Conservation (phyloP, 2,888 invertebrate genomes). For the Autographa gamma region DNA sequence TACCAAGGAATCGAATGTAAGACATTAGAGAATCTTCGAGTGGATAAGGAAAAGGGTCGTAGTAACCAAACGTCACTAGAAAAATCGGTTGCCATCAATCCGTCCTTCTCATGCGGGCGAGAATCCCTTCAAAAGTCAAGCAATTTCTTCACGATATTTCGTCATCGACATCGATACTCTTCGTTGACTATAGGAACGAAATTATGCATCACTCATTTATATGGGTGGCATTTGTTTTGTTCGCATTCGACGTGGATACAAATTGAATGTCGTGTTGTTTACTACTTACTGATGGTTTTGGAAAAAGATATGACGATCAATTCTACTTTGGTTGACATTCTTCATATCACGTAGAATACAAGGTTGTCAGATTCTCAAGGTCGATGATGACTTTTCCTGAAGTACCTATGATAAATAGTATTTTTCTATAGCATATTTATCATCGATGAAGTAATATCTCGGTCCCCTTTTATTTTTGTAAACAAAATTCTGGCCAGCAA, state of each 20-base stretch:
- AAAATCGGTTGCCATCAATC: conserved; percentile 74
- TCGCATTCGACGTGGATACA: neutral
- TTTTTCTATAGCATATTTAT: neutral
- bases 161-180: conserved; percentile 65
- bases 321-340: neutral
- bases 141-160: conserved; percentile 69
- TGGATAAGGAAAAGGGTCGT: conserved; percentile 65
- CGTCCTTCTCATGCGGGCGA: conserved; percentile 66
- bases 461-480: no score
- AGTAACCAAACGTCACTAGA: conserved; percentile 63
- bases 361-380: neutral
- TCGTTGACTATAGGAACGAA: conserved; percentile 65
- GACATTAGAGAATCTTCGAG: conserved; percentile 57
- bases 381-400: neutral
- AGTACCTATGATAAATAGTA: neutral
- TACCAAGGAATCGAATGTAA: conserved; percentile 54
- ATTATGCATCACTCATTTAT: conserved; percentile 67
- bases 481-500: no score
- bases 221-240: conserved; percentile 26
- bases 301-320: conserved; percentile 12
- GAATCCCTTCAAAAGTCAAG: conserved; percentile 72
- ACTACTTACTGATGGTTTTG: conserved; percentile 21
- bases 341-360: neutral
- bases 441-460: no score
- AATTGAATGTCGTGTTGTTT: conserved; percentile 2